A percentile compares a stretch with the other conserved stretches of the same genome.
These are phyloP conservation scores for Hycleus phaleratus DNA, from an alignment of 1,140 invertebrate species.

Conservation along the genomic window DNA sequence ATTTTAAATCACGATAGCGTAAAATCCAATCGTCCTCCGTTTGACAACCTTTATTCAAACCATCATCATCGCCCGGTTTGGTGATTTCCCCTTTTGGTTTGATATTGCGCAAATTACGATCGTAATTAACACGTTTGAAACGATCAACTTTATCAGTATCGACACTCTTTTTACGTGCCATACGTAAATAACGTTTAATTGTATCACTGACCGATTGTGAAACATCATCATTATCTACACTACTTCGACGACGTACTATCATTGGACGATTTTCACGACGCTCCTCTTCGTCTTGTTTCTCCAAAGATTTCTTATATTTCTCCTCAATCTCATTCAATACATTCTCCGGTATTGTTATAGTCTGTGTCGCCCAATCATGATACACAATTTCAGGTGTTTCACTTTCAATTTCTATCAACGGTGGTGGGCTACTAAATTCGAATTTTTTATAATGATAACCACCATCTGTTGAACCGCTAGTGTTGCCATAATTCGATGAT, in stretches of 20 bases:
- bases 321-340: slow-evolving; percentile 46
- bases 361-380: slow-evolving; percentile 52
- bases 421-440: slow-evolving; percentile 46
- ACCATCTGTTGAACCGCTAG: neutral
- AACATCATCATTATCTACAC: slow-evolving; percentile 73
- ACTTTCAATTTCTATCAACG: slow-evolving; percentile 56
- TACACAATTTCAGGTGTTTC: slow-evolving; percentile 48
- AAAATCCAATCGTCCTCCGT: slow-evolving; percentile 66
- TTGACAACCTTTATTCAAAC: slow-evolving; percentile 62
- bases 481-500: neutral
- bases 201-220: slow-evolving; percentile 79
- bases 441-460: slow-evolving; percentile 24
- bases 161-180: slow-evolving; percentile 77
- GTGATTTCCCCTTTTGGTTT: slow-evolving; percentile 69
- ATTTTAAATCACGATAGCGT: slow-evolving; percentile 39
- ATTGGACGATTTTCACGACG: slow-evolving; percentile 38
- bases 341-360: slow-evolving; percentile 49
- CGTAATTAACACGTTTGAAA: slow-evolving; percentile 83
- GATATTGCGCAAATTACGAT: slow-evolving; percentile 73
- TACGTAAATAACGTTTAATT: slow-evolving; percentile 72
- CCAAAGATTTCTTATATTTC: slow-evolving; percentile 38
- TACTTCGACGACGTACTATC: slow-evolving; percentile 49
- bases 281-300: slow-evolving; percentile 37
- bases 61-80: slow-evolving; percentile 63
- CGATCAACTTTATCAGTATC: slow-evolving; percentile 70